phyloP scores from a whole-genome alignment of 2,113 vertebrate species.

The Oryzias javanicus region DNA sequence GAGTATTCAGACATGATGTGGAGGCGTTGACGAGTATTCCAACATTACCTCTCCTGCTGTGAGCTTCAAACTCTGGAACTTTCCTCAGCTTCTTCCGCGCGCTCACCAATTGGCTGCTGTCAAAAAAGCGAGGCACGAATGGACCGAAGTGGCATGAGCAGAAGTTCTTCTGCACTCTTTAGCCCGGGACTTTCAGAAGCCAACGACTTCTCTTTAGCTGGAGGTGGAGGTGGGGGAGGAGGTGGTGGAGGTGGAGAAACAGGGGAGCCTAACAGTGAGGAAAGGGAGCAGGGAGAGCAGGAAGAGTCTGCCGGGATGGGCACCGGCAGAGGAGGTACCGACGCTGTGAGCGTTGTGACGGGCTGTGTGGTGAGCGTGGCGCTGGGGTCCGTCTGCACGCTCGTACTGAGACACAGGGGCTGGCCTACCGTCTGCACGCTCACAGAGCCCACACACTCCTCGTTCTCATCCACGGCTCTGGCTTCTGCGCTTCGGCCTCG shows the following conservation, averaged over 20 bases:
- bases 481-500: slow-evolving; percentile 31
- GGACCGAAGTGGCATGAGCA: slow-evolving; percentile 71
- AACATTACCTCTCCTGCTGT: slow-evolving; percentile 85
- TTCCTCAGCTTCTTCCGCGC: slow-evolving; percentile 93
- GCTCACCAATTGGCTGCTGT: slow-evolving; percentile 91
- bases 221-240: slow-evolving; percentile 71
- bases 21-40: not conserved
- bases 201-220: slow-evolving; percentile 55
- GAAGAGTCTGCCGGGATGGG: slow-evolving; percentile 62
- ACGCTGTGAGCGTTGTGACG: slow-evolving; percentile 62
- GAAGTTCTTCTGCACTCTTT: slow-evolving; percentile 49
- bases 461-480: slow-evolving; percentile 46
- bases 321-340: slow-evolving; percentile 61
- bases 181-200: slow-evolving; percentile 63
- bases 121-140: slow-evolving; percentile 86
- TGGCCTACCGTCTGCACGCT: slow-evolving; percentile 48
- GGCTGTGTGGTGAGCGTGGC: slow-evolving; percentile 77
- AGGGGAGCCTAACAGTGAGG: slow-evolving; percentile 54
- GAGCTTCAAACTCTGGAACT: slow-evolving; percentile 82
- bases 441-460: slow-evolving; percentile 16
- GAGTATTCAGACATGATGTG: not conserved
- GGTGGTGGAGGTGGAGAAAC: slow-evolving; percentile 69
- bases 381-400: slow-evolving; percentile 78
- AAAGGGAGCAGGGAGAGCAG: slow-evolving; percentile 65
- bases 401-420: slow-evolving; percentile 76